These are phyloP conservation scores for Kuschelorhynchus macadamiae DNA, from an alignment of 2,888 invertebrate genomes.

Conservation along the genomic window DNA sequence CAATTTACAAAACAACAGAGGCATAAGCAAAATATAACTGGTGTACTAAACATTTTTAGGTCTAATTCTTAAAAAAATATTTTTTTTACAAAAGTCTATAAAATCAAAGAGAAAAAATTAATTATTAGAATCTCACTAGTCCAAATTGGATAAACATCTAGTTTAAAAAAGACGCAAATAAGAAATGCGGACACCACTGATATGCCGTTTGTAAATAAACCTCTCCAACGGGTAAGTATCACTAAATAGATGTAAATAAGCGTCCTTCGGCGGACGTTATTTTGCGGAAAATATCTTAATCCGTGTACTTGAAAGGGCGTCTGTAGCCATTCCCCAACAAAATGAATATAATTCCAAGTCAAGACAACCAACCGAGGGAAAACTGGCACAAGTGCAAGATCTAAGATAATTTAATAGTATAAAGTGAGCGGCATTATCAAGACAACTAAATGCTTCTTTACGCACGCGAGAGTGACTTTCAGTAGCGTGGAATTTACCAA, in stretches of 20 bases:
- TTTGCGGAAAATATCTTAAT: slow-evolving; percentile 42
- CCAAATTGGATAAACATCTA: no score
- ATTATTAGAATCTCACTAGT: no score
- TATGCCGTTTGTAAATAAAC: slow-evolving; percentile 3
- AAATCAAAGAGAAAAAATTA: no score
- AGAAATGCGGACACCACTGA: slow-evolving; percentile 26
- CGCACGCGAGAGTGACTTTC: slow-evolving; percentile 35
- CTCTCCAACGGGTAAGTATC: slow-evolving; percentile 12
- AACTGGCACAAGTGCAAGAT: slow-evolving; percentile 45
- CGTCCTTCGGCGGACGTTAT: slow-evolving; percentile 17
- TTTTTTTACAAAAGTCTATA: no score
- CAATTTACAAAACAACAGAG: no score
- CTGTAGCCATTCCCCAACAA: slow-evolving; percentile 26
- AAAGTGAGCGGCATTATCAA: slow-evolving; percentile 44
- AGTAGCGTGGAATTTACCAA: slow-evolving; percentile 17
- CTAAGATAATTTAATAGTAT: slow-evolving; percentile 48
- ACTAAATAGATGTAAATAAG: slow-evolving; percentile 28
- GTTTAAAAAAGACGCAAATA: no score
- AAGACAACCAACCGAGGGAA: slow-evolving; percentile 36
- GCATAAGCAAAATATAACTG: no score
- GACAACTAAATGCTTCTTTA: slow-evolving; percentile 42
- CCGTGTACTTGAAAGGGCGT: slow-evolving; percentile 31
- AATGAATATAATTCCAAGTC: slow-evolving; percentile 45
- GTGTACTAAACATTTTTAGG: no score
- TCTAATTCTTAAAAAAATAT: no score